These are phyloP conservation scores for Xanthia icteritia DNA, from an alignment of 2,888 invertebrate species.

Conservation along the genomic window DNA sequence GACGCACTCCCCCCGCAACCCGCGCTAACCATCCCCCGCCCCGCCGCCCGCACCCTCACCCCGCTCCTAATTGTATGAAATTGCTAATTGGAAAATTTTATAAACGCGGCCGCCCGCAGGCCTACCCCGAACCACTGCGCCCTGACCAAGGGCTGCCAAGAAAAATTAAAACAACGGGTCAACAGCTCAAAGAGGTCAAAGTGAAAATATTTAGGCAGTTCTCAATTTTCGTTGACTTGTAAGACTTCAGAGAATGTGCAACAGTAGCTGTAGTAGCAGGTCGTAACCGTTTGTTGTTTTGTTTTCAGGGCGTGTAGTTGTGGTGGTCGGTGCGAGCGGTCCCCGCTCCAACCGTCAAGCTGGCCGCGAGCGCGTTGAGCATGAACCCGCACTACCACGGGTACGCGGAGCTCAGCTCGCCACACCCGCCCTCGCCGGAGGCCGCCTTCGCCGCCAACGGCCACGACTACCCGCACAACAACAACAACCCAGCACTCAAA, in stretches of 20 bases:
- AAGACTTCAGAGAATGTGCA: background rate
- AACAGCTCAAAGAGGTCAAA: constrained; percentile 68
- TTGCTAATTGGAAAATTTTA: constrained; percentile 91
- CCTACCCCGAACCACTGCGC: constrained; percentile 78
- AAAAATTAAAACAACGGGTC: constrained; percentile 77
- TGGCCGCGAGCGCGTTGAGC: constrained; percentile 96
- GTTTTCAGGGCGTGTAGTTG: constrained; percentile 88
- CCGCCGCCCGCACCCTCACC: constrained; percentile 75
- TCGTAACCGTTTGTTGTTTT: constrained; percentile 54
- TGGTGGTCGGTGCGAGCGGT: constrained; percentile 88
- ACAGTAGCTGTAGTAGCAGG: background rate
- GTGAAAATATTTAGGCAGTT: constrained; percentile 38
- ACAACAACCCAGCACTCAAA: constrained; percentile 92
- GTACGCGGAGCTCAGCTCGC: constrained; percentile 95
- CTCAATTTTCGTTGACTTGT: constrained; percentile 4
- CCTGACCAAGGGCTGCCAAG: constrained; percentile 73
- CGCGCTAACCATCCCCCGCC: constrained; percentile 71
- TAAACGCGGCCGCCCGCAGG: constrained; percentile 88
- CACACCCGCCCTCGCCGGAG: constrained; percentile 94
- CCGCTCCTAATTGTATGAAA: constrained; percentile 90
- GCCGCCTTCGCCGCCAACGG: constrained; percentile 92
- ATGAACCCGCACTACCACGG: constrained; percentile 98
- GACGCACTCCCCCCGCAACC: constrained; percentile 84
- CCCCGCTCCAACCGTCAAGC: constrained; percentile 93
- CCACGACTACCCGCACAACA: constrained; percentile 91